Base-by-base conservation (phyloP, 2,797 vertebrate species). In the Apogon talboti region DNA sequence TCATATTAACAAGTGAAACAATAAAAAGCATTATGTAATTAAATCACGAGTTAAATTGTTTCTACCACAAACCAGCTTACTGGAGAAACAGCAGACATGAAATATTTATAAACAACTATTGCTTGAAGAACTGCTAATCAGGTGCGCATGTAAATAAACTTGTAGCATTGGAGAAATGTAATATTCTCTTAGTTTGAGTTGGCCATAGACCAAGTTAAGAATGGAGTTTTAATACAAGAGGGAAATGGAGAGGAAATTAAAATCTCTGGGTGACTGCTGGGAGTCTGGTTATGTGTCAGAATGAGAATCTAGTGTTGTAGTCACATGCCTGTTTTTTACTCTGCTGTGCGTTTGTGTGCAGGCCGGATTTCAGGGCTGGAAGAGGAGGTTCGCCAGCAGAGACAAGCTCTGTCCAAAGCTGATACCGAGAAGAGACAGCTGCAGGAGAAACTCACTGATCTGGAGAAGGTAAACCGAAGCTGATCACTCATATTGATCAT, bases 371-470 rank as follows among this genome's bases (percentile, higher is more conserved):
- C 94, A 16, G 90, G 92, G 76, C 91, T 99, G 11, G 96, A 99
- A 89, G 96, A 96, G 70, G 98, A 99, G 77, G 92, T 94, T 1
- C 96, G 93, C 80, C 95, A 92, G 81, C 93, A 92, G 67, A 97
- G 94, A 90, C 93, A 91, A 54, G 66, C 93, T 5, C 65, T 98
- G 87, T 90, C 95, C 64, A 98, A 96, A 89, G 76, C 92, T 2
- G 98, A 99, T 86, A 78, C 86, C 0, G 98, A 98, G 76, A 99
- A 98, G 91, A 95, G 97, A 58, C 95, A 96, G 56, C 87, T 99
- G 18, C 97, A 99, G 78, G 98, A 99, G 82, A 98, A 93, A 67
- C 92, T 96, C 44, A 95, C 95, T 0, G 95, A 96, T 76, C 83
- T 98, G 89, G 97, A 99, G 88, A 99, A 99, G 96, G 98, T 99